Percentiles rank a stretch among this genome's conserved stretches.
Conservation (phyloP, 2,797 vertebrate species). For the Ptychadena robeensis region DNA sequence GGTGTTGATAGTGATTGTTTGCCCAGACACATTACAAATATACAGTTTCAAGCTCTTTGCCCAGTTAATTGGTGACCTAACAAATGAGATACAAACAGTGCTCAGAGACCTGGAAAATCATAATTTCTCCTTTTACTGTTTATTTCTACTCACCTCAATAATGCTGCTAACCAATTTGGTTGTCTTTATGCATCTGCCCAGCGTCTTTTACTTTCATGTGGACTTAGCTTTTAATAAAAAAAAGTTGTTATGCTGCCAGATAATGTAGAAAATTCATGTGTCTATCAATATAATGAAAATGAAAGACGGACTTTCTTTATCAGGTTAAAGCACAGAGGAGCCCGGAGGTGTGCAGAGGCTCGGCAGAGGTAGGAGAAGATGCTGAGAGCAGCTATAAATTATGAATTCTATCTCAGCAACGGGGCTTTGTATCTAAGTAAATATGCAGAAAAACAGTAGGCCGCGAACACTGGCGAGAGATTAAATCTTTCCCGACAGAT, state of each 20-base stretch:
- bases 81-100: neutral
- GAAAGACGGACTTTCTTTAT: neutral
- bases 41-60: no score
- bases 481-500: slow-evolving; percentile 2
- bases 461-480: neutral
- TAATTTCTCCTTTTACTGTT: neutral
- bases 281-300: no score
- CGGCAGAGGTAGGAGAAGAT: neutral
- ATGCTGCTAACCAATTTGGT: no score
- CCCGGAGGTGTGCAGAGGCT: neutral
- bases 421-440: neutral
- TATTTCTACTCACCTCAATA: no score
- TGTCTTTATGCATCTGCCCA: no score
- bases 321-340: neutral
- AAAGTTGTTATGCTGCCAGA: no score
- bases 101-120: neutral
- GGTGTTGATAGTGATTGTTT: no score
- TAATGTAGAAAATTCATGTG: no score
- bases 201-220: no score
- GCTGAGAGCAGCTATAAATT: slow-evolving; percentile 7
- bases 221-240: no score
- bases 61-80: neutral
- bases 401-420: neutral
- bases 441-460: slow-evolving; percentile 20
- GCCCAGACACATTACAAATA: no score